Base-by-base conservation (phyloP, 2,113 vertebrate species). In the Nyctereutes procyonoides region DNA sequence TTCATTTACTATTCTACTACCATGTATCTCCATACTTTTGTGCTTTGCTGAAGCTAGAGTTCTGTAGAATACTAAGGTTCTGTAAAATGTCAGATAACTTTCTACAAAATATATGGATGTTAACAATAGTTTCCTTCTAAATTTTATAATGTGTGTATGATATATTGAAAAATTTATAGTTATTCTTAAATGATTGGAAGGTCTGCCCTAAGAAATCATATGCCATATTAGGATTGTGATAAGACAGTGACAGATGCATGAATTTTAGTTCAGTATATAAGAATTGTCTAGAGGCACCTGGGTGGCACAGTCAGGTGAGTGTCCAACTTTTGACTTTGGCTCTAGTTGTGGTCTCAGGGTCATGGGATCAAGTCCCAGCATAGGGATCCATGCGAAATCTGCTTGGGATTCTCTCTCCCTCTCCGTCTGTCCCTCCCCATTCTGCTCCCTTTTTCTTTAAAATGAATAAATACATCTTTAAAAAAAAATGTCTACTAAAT, bases 191-290 rank as follows among this genome's bases (percentile, higher is more conserved):
- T 43, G 8, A 88, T 26, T 65, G 20, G 2, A 80, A 32, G 82
- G 22, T 93, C 24, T 67, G 17, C 58, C 62, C 74, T 91, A 82
- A 87, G 30, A 77, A 83, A 76, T 53, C 10, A 15, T 60, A 12
- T 91, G 35, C 30, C 35, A 32, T 26, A 86, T 53, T 35, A 77
- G 38, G 12, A 67, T 38, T 80, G 63, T n/a, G 2, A 7, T 74
- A 65, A 96, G 55, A 71, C 17, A 77, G 30, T 20, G 48, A 90
- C 32, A 43, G 62, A 73, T 24, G 38, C 8, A 81, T 48, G 22
- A 63, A 86, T 94, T 89, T 89, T 93, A 82, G 24, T 71, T 90
- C 26, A 90, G 26, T 90, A 93, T 38, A 1, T 96, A 48, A 93
- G 43, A 35, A 79, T 73, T 62, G 5, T 73, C 53, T 93, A 96